Percentiles rank a stretch among this genome's conserved stretches.
Evolutionary conservation across 92 coral and sea anemone species (phyloP).

Genomic region (Diadumene lineata): DNA sequence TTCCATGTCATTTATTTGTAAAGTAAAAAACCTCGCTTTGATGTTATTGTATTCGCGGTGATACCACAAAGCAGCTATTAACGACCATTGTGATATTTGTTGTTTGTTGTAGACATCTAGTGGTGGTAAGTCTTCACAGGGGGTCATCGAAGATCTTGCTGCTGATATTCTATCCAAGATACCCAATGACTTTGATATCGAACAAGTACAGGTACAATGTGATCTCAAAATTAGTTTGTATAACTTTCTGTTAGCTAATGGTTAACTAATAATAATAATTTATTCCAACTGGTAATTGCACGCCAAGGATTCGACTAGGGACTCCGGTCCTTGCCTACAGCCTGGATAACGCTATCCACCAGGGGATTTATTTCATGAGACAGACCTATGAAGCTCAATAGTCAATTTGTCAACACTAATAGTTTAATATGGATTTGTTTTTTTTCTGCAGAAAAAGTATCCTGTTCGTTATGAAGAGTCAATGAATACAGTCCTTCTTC

Average conservation of each 20-base stretch:
- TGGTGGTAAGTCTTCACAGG: slow-evolving; percentile 79
- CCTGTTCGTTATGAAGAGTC: slow-evolving; percentile 96
- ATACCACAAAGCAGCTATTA: too few species aligned
- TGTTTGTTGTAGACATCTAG: background rate
- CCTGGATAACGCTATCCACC: too few species aligned
- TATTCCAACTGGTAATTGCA: too few species aligned
- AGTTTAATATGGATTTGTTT: background rate
- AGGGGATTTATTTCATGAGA: too few species aligned
- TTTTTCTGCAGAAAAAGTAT: slow-evolving; percentile 75
- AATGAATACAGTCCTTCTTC: slow-evolving; percentile 93
- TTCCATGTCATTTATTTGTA: too few species aligned
- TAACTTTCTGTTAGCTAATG: too few species aligned
- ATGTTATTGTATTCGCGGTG: too few species aligned
- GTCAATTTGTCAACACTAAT: background rate
- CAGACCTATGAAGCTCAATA: background rate
- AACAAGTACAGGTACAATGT: slow-evolving; percentile 83
- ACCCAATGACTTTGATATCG: slow-evolving; percentile 83
- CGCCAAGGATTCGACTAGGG: too few species aligned
- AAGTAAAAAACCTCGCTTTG: too few species aligned
- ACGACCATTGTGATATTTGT: background rate
- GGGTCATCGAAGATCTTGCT: slow-evolving; percentile 90
- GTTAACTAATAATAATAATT: too few species aligned
- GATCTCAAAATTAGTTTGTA: too few species aligned
- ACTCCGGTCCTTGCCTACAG: too few species aligned
- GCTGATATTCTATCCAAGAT: slow-evolving; percentile 90